Evolutionary conservation across 1,140 invertebrate genomes (phyloP).

Genomic region (Probaryconus sp.): DNA sequence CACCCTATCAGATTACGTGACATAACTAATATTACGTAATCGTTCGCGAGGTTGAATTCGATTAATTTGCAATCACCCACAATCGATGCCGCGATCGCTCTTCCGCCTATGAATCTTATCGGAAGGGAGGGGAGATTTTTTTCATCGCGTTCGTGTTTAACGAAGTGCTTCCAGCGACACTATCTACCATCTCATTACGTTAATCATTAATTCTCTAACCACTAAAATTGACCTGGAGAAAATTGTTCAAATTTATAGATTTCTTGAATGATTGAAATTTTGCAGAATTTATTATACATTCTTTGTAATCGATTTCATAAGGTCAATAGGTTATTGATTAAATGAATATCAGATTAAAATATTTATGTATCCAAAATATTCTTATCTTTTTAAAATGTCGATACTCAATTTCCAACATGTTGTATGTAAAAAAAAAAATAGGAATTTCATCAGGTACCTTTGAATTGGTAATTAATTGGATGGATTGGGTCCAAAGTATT

Average conservation of each 20-base stretch:
- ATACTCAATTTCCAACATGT: too few relatives aligned
- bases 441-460: not conserved
- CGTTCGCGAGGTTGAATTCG: constrained; percentile 20
- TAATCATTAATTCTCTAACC: constrained; percentile 43
- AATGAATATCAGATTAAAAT: too few relatives aligned
- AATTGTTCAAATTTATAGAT: constrained; percentile 4
- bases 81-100: constrained; percentile 50
- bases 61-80: constrained; percentile 57
- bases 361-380: too few relatives aligned
- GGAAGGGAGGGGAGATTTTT: constrained; percentile 11
- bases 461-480: constrained; percentile 34
- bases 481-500: constrained; percentile 3
- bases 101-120: constrained; percentile 57
- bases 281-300: not conserved
- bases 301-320: too few relatives aligned
- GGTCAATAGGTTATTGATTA: too few relatives aligned
- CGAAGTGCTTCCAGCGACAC: constrained; percentile 43
- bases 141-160: constrained; percentile 35
- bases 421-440: too few relatives aligned
- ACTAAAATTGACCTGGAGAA: constrained; percentile 1
- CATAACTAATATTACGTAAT: constrained; percentile 37
- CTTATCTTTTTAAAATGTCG: too few relatives aligned
- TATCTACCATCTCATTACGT: constrained; percentile 41
- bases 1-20: constrained; percentile 47
- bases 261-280: not conserved